A percentile compares a stretch with the other conserved stretches of the same genome.
phyloP scores from a whole-genome alignment of 2,797 vertebrate species.

The Poecilia gillii region DNA sequence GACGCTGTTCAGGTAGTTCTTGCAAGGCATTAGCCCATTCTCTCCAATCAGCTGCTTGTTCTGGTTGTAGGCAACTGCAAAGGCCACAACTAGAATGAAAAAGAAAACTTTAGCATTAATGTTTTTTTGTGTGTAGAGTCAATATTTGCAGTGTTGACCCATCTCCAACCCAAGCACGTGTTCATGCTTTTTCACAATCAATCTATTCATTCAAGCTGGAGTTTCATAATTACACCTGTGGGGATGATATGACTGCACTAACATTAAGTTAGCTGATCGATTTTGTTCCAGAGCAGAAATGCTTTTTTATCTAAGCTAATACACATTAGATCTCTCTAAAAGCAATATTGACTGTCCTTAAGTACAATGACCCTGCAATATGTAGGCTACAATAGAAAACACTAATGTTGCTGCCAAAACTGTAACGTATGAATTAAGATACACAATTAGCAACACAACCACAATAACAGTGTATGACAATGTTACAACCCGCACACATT shows the following conservation, averaged over 20 bases:
- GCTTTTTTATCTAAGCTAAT: too few species aligned
- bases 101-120: background rate
- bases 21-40: constrained; percentile 87
- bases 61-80: constrained; percentile 89
- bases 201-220: background rate
- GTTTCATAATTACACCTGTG: background rate
- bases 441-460: background rate
- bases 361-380: background rate
- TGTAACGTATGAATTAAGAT: background rate
- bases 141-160: background rate
- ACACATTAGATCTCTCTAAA: background rate
- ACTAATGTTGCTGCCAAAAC: background rate
- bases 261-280: background rate
- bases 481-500: background rate
- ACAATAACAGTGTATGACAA: background rate
- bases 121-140: background rate
- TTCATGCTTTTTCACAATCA: background rate
- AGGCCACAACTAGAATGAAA: constrained; percentile 85
- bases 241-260: background rate
- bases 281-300: background rate
- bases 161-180: background rate
- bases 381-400: background rate
- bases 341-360: background rate
- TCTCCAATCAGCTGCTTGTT: constrained; percentile 95
- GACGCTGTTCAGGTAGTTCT: constrained; percentile 84